phyloP scores from a whole-genome alignment of 2,888 invertebrate species.

The Mimas tiliae region DNA sequence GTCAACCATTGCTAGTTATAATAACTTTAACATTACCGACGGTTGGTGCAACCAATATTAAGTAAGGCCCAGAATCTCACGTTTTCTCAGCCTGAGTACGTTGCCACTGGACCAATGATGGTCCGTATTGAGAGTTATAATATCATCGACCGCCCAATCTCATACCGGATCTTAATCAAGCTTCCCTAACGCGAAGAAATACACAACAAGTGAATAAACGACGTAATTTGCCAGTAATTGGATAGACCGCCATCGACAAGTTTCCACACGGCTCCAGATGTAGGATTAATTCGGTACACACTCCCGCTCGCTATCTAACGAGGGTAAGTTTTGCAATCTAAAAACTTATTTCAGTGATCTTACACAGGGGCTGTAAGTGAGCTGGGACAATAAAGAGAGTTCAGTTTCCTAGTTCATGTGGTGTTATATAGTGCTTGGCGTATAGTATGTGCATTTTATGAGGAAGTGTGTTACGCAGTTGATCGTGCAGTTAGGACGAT shows the following conservation, averaged over 20 bases:
- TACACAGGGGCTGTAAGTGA: neutral
- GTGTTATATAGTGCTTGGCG: too few species aligned
- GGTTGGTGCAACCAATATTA: too few species aligned
- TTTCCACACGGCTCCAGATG: conserved; percentile 26
- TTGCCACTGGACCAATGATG: too few species aligned
- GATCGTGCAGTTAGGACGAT: too few species aligned
- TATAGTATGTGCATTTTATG: neutral
- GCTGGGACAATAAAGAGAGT: conserved; percentile 11
- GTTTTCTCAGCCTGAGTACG: too few species aligned
- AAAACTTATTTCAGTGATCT: conserved; percentile 40
- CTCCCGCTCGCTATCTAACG: conserved; percentile 41
- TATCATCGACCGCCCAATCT: neutral
- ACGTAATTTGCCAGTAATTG: conserved; percentile 18
- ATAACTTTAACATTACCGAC: too few species aligned
- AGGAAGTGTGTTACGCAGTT: neutral
- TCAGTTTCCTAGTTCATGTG: neutral
- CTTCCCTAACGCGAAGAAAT: neutral
- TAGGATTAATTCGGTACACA: conserved; percentile 44
- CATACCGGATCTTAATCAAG: neutral
- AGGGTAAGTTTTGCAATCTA: conserved; percentile 45
- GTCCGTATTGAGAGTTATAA: too few species aligned
- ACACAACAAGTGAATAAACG: conserved; percentile 22
- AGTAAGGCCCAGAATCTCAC: too few species aligned
- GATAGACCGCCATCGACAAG: conserved; percentile 18
- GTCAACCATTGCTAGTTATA: too few species aligned